Conservation (phyloP, 35 echinoderm and acorn worm genomes). For the Eucidaris tribuloides region DNA sequence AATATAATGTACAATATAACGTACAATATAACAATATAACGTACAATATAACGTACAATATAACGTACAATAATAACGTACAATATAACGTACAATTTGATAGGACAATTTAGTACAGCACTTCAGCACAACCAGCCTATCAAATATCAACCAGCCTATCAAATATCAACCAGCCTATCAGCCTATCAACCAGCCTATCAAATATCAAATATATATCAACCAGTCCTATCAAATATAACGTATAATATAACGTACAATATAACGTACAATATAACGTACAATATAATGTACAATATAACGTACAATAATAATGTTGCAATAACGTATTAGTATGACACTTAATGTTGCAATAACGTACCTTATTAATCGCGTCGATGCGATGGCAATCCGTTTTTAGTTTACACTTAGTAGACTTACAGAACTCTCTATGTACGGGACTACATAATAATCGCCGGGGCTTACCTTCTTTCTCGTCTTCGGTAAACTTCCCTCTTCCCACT, state of each 20-base stretch:
- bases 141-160: too few relatives aligned
- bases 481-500: constrained; percentile 20
- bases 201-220: too few relatives aligned
- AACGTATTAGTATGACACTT: background rate
- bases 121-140: too few relatives aligned
- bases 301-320: background rate
- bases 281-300: background rate
- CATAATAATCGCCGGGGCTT: background rate
- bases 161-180: too few relatives aligned
- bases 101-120: too few relatives aligned
- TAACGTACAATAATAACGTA: too few relatives aligned
- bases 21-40: too few relatives aligned
- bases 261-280: background rate
- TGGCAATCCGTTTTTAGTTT: background rate
- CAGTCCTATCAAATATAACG: too few relatives aligned
- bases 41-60: too few relatives aligned
- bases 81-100: too few relatives aligned
- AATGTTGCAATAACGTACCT: background rate
- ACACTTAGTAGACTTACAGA: background rate
- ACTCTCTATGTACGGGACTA: background rate
- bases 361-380: background rate
- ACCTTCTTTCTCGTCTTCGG: background rate
- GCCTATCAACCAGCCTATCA: too few relatives aligned
- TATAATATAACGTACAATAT: background rate
- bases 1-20: too few relatives aligned